These are phyloP conservation scores for Clarias platycephalus DNA, from an alignment of 2,797 vertebrate genomes.

Conservation along the genomic window DNA sequence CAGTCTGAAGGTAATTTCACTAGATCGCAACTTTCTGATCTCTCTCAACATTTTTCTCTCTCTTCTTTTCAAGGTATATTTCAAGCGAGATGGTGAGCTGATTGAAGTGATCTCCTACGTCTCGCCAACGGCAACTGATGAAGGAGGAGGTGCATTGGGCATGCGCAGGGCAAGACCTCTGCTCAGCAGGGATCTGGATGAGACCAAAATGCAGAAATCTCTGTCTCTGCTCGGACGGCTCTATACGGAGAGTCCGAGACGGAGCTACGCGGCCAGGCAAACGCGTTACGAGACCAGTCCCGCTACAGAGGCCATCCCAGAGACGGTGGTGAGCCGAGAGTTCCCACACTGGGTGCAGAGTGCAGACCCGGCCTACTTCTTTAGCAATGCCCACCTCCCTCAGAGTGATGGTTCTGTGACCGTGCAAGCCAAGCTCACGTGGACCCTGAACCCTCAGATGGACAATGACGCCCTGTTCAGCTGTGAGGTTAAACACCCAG, in stretches of 20 bases:
- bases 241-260: slow-evolving; percentile 75
- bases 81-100: slow-evolving; percentile 90
- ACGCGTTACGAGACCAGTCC: slow-evolving; percentile 75
- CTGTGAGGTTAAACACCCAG: slow-evolving; percentile 96
- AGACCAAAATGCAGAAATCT: slow-evolving; percentile 91
- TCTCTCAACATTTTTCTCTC: slow-evolving; percentile 16
- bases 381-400: slow-evolving; percentile 85
- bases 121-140: slow-evolving; percentile 71
- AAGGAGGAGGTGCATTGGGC: slow-evolving; percentile 71
- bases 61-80: slow-evolving; percentile 82
- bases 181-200: slow-evolving; percentile 88
- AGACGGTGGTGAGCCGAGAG: slow-evolving; percentile 94
- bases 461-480: slow-evolving; percentile 97
- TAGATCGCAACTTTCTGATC: background rate
- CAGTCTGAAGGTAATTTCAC: slow-evolving; percentile 17
- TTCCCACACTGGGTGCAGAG: slow-evolving; percentile 95
- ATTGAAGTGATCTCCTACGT: slow-evolving; percentile 88
- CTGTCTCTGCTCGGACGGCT: slow-evolving; percentile 81
- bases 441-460: slow-evolving; percentile 97
- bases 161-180: slow-evolving; percentile 78
- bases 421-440: slow-evolving; percentile 91
- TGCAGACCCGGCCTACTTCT: slow-evolving; percentile 89
- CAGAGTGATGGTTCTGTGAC: slow-evolving; percentile 92
- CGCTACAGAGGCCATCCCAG: slow-evolving; percentile 86
- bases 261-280: slow-evolving; percentile 69